Percentiles rank a stretch among this genome's conserved stretches.
phyloP scores from a whole-genome alignment of 2,888 invertebrate species.

The Spisula solida region DNA sequence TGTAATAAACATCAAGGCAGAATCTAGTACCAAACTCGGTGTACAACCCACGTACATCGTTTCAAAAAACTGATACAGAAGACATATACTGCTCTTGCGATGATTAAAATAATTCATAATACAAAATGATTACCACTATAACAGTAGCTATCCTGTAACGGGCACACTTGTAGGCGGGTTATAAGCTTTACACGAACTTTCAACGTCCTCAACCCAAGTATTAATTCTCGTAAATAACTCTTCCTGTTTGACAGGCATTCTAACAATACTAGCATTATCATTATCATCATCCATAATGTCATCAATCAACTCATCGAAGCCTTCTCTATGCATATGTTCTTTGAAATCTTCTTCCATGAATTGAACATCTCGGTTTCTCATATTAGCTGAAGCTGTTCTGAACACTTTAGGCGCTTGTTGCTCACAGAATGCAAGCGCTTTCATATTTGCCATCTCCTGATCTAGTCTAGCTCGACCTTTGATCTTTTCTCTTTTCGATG shows the following conservation, averaged over 20 bases:
- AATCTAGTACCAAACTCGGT: too few relatives aligned
- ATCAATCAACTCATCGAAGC: slow-evolving; percentile 52
- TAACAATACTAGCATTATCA: slow-evolving; percentile 68
- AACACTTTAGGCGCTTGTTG: slow-evolving; percentile 76
- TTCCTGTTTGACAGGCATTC: slow-evolving; percentile 76
- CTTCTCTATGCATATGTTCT: slow-evolving; percentile 72
- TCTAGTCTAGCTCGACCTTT: slow-evolving; percentile 80
- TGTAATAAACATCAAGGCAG: too few relatives aligned
- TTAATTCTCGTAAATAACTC: slow-evolving; percentile 77
- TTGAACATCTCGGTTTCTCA: slow-evolving; percentile 77
- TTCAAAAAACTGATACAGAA: too few relatives aligned
- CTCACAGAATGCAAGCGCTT: slow-evolving; percentile 81
- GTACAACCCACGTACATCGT: too few relatives aligned
- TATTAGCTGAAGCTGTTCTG: slow-evolving; percentile 78
- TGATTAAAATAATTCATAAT: too few relatives aligned
- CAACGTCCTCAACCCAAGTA: slow-evolving; percentile 77
- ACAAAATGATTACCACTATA: too few relatives aligned
- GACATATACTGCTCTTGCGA: too few relatives aligned
- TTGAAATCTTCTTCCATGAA: slow-evolving; percentile 79
- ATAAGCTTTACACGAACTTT: slow-evolving; percentile 57
- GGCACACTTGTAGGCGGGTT: slow-evolving; percentile 9
- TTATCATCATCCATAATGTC: slow-evolving; percentile 61
- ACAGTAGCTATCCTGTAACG: neutral
- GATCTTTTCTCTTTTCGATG: slow-evolving; percentile 78
- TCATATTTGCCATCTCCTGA: slow-evolving; percentile 81